A percentile compares a stretch with the other conserved stretches of the same genome.
Evolutionary conservation across 2,888 invertebrate species (phyloP).

Genomic region (Rotaria sp.): DNA sequence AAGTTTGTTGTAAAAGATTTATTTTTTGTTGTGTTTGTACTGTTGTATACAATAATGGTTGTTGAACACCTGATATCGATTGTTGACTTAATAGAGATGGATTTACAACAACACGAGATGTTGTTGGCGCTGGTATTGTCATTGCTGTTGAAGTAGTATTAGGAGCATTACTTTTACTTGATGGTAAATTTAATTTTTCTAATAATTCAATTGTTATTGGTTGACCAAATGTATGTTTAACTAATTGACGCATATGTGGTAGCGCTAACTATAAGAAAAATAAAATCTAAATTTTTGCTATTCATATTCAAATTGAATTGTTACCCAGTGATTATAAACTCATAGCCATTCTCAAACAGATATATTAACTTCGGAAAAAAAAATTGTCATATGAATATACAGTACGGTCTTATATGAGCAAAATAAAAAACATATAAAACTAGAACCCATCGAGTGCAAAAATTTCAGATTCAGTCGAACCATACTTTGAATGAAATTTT

Average conservation of each 20-base stretch:
- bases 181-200: constrained; percentile 12
- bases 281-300: too few species aligned
- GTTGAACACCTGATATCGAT: neutral
- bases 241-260: constrained; percentile 5
- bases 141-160: neutral
- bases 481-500: too few species aligned
- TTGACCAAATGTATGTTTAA: neutral
- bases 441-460: too few species aligned
- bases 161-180: neutral
- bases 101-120: neutral
- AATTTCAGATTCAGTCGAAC: too few species aligned
- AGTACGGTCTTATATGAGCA: too few species aligned
- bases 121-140: neutral
- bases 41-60: neutral
- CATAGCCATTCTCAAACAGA: too few species aligned
- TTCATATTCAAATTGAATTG: too few species aligned
- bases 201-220: constrained; percentile 11
- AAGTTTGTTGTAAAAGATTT: neutral
- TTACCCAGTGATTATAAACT: too few species aligned
- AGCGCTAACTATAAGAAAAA: neutral
- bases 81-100: neutral
- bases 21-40: constrained; percentile 2
- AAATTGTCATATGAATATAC: too few species aligned
- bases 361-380: too few species aligned
- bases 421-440: too few species aligned